These are phyloP conservation scores for Mastacembelus armatus DNA, from an alignment of 2,797 vertebrate species.

Conservation along the genomic window DNA sequence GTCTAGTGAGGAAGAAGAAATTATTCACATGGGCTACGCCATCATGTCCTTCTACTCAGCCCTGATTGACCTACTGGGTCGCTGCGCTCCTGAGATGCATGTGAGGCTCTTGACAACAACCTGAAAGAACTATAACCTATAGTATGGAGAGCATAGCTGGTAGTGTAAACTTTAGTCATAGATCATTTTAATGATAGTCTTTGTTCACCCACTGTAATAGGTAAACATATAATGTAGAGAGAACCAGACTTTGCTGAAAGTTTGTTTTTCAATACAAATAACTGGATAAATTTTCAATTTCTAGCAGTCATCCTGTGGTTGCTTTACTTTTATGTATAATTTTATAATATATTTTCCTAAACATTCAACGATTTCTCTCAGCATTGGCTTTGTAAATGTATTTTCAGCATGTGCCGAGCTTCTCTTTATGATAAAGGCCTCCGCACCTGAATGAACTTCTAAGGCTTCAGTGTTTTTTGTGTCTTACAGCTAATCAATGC, in stretches of 20 bases:
- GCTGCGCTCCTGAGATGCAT: constrained; percentile 98
- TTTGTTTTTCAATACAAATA: too few species aligned
- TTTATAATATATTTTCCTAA: neutral
- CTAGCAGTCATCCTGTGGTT: neutral
- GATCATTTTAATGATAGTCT: too few species aligned
- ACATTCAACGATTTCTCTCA: neutral
- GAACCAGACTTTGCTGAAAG: too few species aligned
- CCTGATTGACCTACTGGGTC: constrained; percentile 97
- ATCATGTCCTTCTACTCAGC: constrained; percentile 99
- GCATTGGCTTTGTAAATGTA: neutral
- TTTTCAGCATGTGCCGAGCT: too few species aligned
- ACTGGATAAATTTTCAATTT: neutral
- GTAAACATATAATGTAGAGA: neutral
- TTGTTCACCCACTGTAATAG: too few species aligned
- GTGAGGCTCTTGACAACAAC: constrained; percentile 81
- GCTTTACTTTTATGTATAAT: neutral
- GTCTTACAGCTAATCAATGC: constrained; percentile 93
- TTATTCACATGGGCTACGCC: constrained; percentile 97
- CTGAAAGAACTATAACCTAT: neutral
- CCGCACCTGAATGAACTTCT: neutral
- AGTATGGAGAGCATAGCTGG: neutral
- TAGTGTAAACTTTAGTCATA: neutral
- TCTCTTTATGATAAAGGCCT: neutral
- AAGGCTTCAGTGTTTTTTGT: neutral
- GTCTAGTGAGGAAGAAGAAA: constrained; percentile 88